Conservation (phyloP, 2,797 vertebrate genomes). For the Cirrhinus molitorella region DNA sequence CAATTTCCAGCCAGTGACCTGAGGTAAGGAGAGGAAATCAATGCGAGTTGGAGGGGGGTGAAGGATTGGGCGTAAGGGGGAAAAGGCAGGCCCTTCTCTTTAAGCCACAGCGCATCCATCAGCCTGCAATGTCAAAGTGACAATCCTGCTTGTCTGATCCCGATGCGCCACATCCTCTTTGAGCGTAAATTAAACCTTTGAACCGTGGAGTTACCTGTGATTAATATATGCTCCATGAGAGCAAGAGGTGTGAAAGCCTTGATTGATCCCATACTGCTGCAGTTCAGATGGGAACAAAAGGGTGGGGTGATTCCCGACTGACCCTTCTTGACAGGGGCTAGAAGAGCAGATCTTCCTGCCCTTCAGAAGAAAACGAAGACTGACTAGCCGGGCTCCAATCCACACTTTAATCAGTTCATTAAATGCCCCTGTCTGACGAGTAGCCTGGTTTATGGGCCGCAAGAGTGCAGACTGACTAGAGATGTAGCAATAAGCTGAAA, state of each 20-base stretch:
- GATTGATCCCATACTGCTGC: conserved; percentile 57
- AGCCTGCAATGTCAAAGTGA: conserved; percentile 70
- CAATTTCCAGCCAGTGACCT: conserved; percentile 79
- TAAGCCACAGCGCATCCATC: conserved; percentile 72
- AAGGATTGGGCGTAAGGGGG: conserved; percentile 68
- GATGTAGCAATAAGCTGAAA: conserved; percentile 51
- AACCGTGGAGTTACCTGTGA: conserved; percentile 76
- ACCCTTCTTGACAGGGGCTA: conserved; percentile 48
- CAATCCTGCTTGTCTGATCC: conserved; percentile 70
- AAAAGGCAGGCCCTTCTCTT: conserved; percentile 64
- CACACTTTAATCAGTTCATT: conserved; percentile 48
- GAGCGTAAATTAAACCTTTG: conserved; percentile 75
- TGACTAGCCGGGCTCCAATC: conserved; percentile 23
- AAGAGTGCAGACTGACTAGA: conserved; percentile 1
- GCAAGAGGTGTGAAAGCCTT: conserved; percentile 42
- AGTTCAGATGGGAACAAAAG: conserved; percentile 54
- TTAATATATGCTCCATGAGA: conserved; percentile 70
- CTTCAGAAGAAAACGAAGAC: conserved; percentile 16
- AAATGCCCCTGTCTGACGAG: conserved; percentile 37
- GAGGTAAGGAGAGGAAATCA: conserved; percentile 78
- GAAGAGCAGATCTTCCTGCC: conserved; percentile 31
- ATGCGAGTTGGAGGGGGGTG: conserved; percentile 69
- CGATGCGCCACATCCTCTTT: conserved; percentile 65
- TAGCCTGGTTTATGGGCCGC: conserved; percentile 40
- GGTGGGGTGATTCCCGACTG: conserved; percentile 50